Evolutionary conservation across 2,888 invertebrate genomes (phyloP), one percentile per base, ranked within the genome.

Genomic region (Meandrusa payeni): DNA sequence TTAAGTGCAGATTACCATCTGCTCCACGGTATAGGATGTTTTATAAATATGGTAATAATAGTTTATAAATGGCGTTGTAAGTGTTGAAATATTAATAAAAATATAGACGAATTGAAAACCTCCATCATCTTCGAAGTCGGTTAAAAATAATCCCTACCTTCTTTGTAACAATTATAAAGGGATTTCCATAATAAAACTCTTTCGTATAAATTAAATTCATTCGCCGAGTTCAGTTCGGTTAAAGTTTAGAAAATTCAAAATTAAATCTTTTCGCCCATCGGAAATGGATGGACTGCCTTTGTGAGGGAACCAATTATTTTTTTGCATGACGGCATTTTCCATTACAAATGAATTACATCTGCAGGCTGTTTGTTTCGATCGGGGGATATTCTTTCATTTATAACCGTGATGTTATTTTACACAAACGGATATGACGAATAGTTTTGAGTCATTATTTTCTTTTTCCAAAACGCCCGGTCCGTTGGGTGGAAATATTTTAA

Each of bases 281-380:
- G 64, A 69, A 73, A 72, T 71, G 75, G 64, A 69, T 64, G 47
- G n/a, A 45, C 48, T 49, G 59, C 64, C 67, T 73, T 79, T 78
- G 74, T 73, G 59, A 52, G 59, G 45, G 69, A 72, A 70, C 72
- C 81, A 82, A 83, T 82, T 82, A 80, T 81, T 79, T 81, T 82
- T 81, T 72, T 79, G 75, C 75, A 77, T 75, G 78, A 65, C 62
- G 63, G 78, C 59, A 52, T 75, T 72, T 66, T 63, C n/a, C 65
- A 77, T 79, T 74, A 72, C 79, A 71, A 71, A 58, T 61, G 72
- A 70, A 71, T 77, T 75, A 69, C 64, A 3, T 71, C 60, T 61
- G 54, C 59, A 57, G 66, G 60, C 63, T 55, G 71, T 69, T 76
- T 75, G 73, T 74, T 70, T 69, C 63, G 54, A 56, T 54, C 55